phyloP scores from a whole-genome alignment of 2,113 vertebrate species.

The Urocolius indicus region DNA sequence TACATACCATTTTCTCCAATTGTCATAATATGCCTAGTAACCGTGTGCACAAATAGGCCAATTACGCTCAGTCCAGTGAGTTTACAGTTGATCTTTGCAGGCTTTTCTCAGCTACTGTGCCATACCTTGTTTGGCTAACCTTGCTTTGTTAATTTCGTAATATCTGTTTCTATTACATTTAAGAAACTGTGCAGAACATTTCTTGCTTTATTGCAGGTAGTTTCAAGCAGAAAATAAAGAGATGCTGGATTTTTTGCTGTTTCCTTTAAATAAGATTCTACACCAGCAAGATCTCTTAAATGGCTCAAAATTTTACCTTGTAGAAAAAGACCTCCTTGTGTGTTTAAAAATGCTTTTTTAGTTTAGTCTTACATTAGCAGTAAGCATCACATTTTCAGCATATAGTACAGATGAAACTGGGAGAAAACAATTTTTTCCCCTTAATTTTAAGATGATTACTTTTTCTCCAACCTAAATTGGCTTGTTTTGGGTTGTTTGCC shows the following conservation, averaged over 20 bases:
- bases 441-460: background rate
- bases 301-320: background rate
- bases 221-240: slow-evolving; percentile 4
- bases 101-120: background rate
- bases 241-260: background rate
- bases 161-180: background rate
- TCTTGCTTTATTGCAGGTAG: background rate
- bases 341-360: background rate
- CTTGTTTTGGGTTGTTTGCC: background rate
- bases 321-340: background rate
- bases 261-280: background rate
- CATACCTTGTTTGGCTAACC: slow-evolving; percentile 2
- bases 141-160: background rate
- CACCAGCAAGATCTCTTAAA: background rate
- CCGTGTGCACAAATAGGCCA: slow-evolving; percentile 3
- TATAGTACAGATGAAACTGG: background rate
- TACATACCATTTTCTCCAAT: background rate
- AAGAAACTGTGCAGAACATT: background rate
- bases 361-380: background rate
- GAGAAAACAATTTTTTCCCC: background rate
- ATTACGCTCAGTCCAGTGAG: slow-evolving; percentile 17
- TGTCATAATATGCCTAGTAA: background rate
- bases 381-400: background rate
- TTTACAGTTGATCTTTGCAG: slow-evolving; percentile 5
- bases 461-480: background rate